Base-by-base conservation (phyloP, 2,888 invertebrate genomes). In the Chalcosyrphus nemorum region DNA sequence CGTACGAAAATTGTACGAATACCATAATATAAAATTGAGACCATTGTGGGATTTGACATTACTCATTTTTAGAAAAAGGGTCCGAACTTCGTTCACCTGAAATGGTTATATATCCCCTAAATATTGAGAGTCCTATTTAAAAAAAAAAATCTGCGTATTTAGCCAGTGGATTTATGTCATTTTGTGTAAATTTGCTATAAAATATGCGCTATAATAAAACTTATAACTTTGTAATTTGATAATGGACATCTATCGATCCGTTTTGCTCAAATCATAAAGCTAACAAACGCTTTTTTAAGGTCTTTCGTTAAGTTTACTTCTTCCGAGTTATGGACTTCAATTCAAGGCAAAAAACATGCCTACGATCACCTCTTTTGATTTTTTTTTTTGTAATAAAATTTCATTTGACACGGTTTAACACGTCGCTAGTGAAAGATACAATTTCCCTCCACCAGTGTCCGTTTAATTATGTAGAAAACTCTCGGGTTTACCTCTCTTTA, bases 401-500 rank as follows among this genome's bases (percentile, higher is more conserved):
- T 7, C 47, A 15, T 54, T 13, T 17, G 54, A 32, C 9, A 17
- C 32, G 4, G 32, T 32, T 54, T 15, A 35, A 5, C 35, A 4
- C 5, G 13, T 21, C 24, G 4, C 24, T 4, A 24, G 19, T 61
- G 32, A 54, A 45, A 70, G 56, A 24, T 56, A 11, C n/a, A 56
- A 11, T 56, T 70, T 57, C 7, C 27, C n/a, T 41, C 50, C 38
- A 32, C 43, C 45, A 21, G 7, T 27, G 21, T 57, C 57, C 41
- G 35, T 38, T 50, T 47, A 75, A 75, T 75, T 75, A 75, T 75
- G 75, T 65, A 75, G 65, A 75, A 56, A 65, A 38, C 75, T 75
- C 21, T 47, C 41, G 57, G 47, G 57, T 57, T 54, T 19, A 72
- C 19, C 35, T 38, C 38, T 47, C 66, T 47, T 75, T 75, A 75